A percentile compares a stretch with the other conserved stretches of the same genome.
These are phyloP conservation scores for Podabrus alpinus DNA, from an alignment of 2,888 invertebrate genomes.

Conservation along the genomic window DNA sequence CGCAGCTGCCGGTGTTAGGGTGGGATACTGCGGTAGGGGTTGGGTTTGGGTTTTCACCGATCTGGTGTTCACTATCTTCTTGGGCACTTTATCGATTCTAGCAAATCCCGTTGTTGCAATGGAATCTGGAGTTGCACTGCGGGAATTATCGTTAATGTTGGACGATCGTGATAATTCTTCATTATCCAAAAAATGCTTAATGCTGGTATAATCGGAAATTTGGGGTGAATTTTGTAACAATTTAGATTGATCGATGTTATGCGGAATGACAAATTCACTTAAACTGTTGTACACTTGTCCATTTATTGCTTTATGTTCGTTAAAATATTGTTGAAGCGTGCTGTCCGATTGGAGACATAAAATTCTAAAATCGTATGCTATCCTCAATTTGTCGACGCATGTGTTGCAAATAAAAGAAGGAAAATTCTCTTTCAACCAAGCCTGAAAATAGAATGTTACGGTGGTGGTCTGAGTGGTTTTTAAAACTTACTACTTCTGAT, in stretches of 20 bases:
- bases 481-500: constrained; percentile 29
- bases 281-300: constrained; percentile 15
- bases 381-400: constrained; percentile 27
- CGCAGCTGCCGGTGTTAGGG: constrained; percentile 33
- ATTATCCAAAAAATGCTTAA: constrained; percentile 19
- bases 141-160: constrained; percentile 18
- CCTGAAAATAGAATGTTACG: constrained; percentile 13
- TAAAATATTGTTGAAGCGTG: constrained; percentile 25
- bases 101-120: constrained; percentile 29
- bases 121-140: constrained; percentile 25
- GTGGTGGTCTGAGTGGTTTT: neutral
- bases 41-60: constrained; percentile 36
- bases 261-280: constrained; percentile 17
- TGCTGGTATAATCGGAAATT: neutral
- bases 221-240: constrained; percentile 1
- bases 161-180: constrained; percentile 25
- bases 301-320: constrained; percentile 23
- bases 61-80: constrained; percentile 28
- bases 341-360: constrained; percentile 28
- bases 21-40: constrained; percentile 34
- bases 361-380: constrained; percentile 31
- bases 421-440: constrained; percentile 25
- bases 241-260: constrained; percentile 8
- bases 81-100: constrained; percentile 25
- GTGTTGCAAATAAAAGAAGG: constrained; percentile 27